Evolutionary conservation across 2,797 vertebrate genomes (phyloP).

Genomic region (Acomys russatus): DNA sequence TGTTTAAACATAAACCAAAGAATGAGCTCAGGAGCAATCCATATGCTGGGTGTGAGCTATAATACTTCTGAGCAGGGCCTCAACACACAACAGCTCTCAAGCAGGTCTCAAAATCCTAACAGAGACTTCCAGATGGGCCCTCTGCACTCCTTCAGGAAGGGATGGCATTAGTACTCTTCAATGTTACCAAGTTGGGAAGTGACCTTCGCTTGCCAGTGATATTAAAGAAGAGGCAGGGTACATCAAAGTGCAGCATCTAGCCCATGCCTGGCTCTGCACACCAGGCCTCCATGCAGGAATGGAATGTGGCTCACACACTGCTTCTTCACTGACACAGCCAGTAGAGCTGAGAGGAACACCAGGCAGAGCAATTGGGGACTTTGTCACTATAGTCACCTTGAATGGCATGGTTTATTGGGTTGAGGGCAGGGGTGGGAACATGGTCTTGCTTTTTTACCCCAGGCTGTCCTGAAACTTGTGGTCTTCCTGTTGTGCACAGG

Average conservation of each 20-base stretch:
- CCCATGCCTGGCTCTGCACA: fast-evolving
- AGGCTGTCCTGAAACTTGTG: background rate
- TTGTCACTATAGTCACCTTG: background rate
- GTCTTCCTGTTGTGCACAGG: background rate
- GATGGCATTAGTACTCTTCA: fast-evolving
- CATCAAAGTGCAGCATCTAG: background rate
- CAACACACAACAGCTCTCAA: background rate
- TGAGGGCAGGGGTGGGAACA: background rate
- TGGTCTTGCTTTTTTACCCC: background rate
- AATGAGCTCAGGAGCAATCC: background rate
- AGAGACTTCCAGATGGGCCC: background rate
- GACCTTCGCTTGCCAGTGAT: background rate
- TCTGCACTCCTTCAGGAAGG: background rate
- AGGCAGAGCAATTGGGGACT: background rate
- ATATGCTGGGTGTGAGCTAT: background rate
- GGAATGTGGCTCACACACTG: background rate
- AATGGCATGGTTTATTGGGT: background rate
- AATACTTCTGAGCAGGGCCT: too few relatives aligned
- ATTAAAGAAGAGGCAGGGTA: fast-evolving
- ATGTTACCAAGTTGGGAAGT: too few relatives aligned
- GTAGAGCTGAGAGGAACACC: background rate
- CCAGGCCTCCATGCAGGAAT: background rate
- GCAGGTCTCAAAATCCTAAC: background rate
- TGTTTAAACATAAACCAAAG: background rate
- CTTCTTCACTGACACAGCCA: background rate